Base-by-base conservation (phyloP, 35 echinoderm and acorn worm genomes). In the Heliocidaris erythrogramma region DNA sequence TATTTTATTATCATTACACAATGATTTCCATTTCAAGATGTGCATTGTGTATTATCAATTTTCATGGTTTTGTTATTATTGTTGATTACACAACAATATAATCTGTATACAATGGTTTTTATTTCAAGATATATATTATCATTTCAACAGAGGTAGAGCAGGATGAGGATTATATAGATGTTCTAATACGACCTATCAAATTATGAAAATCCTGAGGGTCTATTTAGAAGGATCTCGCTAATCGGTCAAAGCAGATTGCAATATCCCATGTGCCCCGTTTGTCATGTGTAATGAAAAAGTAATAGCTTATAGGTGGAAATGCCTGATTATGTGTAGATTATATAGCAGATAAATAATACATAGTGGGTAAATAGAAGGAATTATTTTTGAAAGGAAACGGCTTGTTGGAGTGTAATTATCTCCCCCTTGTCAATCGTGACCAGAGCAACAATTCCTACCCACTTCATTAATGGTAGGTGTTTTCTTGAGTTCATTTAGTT, bases 261-360 rank as follows among this genome's bases (percentile, higher is more conserved):
- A 78, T 78, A 27, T 78, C 65, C 65, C 24, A 78, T 21, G 65
- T 78, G 21, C 35, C 27, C 27, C 5, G 18, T 78, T 78, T 78
- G 27, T 78, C 21, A 27, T 18, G 18, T 78, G 18, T 21, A 7
- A 27, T 27, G 27, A 24, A 78, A 24, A n/a, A 27, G 65, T 78
- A 27, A n/a, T n/a, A 24, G 27, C 65, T 78, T 17, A n/a, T n/a
- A 27, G 65, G 65, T 78, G 65, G 65, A 78, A 78, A 78, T 5
- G 18, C 18, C 65, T 78, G 65, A 78, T 78, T 78, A 78, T 78
- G 65, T 78, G 65, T 78, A 78, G 65, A 78, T 78, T 78, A 78
- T 78, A 78, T 78, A 78, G 1, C 65, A 78, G 52, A 56, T 78
- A n/a, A 78, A 78, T 24, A 27, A 27, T n/a, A 78, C 65, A 78